Base-by-base conservation (phyloP, 2,888 invertebrate species). In the Cheilosia urbana region DNA sequence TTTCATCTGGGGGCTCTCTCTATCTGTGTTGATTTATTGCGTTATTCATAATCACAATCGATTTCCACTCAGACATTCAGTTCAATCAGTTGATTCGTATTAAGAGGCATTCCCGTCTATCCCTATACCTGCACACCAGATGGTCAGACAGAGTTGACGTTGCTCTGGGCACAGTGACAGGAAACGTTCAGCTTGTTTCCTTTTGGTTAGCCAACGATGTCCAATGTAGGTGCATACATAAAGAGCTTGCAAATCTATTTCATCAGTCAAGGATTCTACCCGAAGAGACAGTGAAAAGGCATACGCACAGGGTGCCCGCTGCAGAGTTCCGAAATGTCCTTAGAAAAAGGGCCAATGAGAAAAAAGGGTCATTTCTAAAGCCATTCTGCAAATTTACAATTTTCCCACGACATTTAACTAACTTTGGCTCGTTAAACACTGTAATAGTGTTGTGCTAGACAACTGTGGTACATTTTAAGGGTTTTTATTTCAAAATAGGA, bases 11-110 rank as follows among this genome's bases (percentile, higher is more conserved):
- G 9, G 30, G n/a, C n/a, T n/a, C 27, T 27, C 53, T 51, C 62
- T 72, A 17, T 62, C 42, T 45, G 49, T 83, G 72, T 62, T 83
- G 83, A 83, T 57, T 83, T 73, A 78, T 57, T 37, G 66, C 51
- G 62, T 78, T 78, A 78, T 78, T 83, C 83, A 78, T 83, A 73
- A 83, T 78, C 68, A 83, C 72, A 78, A 83, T 83, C 78, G 83
- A 83, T 83, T 78, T 73, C 68, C 83, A 78, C 79, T 78, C 79
- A 83, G 83, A 83, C 78, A 78, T 83, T 73, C 72, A 78, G 55
- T 57, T 45, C 78, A 78, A 71, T 78, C 78, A 63, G 45, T 78
- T 62, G 63, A 71, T 78, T 77, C 55, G 11, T 63, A 71, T 78
- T 76, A 65, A 79, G 65, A 58, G 57, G 53, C 30, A 71, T 58